These are phyloP conservation scores for Carassius carassius DNA, from an alignment of 2,113 vertebrate genomes.

Conservation along the genomic window DNA sequence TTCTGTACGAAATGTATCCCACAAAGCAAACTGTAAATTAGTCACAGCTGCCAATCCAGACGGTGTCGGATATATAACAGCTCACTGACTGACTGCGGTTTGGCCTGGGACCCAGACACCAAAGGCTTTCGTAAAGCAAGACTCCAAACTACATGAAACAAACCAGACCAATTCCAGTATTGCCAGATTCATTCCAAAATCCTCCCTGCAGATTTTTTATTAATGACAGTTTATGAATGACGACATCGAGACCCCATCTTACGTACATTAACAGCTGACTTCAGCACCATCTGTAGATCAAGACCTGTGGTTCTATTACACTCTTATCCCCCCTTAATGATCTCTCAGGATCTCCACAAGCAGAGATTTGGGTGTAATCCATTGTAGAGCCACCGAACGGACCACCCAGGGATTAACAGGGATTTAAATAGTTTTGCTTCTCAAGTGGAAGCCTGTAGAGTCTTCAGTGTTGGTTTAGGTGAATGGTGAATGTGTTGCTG, in stretches of 20 bases:
- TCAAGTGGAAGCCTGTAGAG: not conserved
- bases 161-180: slow-evolving; percentile 12
- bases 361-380: slow-evolving; percentile 3
- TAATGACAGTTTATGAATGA: not conserved
- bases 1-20: slow-evolving; percentile 33
- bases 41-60: slow-evolving; percentile 29
- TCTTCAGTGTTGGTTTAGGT: slow-evolving; percentile 6
- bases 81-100: slow-evolving; percentile 55
- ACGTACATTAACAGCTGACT: slow-evolving; percentile 10
- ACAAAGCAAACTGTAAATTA: slow-evolving; percentile 43
- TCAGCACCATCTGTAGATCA: slow-evolving; percentile 6
- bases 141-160: slow-evolving; percentile 48
- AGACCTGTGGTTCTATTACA: not conserved
- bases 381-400: slow-evolving; percentile 25
- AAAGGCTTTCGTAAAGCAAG: slow-evolving; percentile 36
- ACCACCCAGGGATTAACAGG: slow-evolving; percentile 29
- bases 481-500: slow-evolving; percentile 6
- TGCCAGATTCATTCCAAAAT: not conserved
- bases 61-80: slow-evolving; percentile 38
- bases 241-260: not conserved
- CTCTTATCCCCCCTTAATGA: slow-evolving; percentile 22
- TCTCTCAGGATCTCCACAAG: slow-evolving; percentile 33
- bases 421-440: slow-evolving; percentile 9
- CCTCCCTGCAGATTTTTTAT: not conserved
- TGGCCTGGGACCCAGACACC: slow-evolving; percentile 44